Base-by-base conservation (phyloP, 2,797 vertebrate species). In the Remorina albescens region DNA sequence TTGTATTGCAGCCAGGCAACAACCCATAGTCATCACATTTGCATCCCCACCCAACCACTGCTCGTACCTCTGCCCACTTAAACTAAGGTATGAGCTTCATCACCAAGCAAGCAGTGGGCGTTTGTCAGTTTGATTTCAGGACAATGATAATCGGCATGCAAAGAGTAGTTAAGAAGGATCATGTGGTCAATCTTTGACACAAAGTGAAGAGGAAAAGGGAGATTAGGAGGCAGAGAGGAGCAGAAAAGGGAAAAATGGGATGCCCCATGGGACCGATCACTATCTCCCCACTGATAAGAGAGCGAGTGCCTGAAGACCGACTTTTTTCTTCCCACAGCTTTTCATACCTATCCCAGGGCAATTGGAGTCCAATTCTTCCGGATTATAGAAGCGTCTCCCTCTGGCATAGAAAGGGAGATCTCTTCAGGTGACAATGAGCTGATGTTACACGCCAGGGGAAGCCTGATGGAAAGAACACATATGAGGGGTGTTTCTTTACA, bases 311-410 rank as follows among this genome's bases (percentile, higher is more conserved):
- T 84, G 87, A 85, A 84, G 84, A 76, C 74, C 75, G 55, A 58
- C 82, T 84, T 86, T 84, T 86, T 88, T 93, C 88, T 87, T 83
- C 85, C 86, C 82, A 83, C 73, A 56, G 77, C 76, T 86, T 89
- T 92, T 81, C 85, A 64, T 81, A 60, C 73, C 75, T 82, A 81
- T 78, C 84, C 55, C 41, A 51, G 73, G 86, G 86, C 86, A 74
- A 82, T 81, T 83, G 81, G 67, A 89, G 76, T 80, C 79, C 57
- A 78, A 82, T 85, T 87, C 83, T 87, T 75, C 44, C 59, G 81
- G 84, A 88, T 85, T 78, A 79, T 75, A 80, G 76, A 76, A 70
- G 71, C 84, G 66, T 86, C 74, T 91, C 86, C 84, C 85, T 66
- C 46, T 15, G 83, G 88, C 65, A 77, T 80, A 67, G 81, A 79